These are phyloP conservation scores for Philaethria dido DNA, from an alignment of 2,888 invertebrate species.

Conservation along the genomic window DNA sequence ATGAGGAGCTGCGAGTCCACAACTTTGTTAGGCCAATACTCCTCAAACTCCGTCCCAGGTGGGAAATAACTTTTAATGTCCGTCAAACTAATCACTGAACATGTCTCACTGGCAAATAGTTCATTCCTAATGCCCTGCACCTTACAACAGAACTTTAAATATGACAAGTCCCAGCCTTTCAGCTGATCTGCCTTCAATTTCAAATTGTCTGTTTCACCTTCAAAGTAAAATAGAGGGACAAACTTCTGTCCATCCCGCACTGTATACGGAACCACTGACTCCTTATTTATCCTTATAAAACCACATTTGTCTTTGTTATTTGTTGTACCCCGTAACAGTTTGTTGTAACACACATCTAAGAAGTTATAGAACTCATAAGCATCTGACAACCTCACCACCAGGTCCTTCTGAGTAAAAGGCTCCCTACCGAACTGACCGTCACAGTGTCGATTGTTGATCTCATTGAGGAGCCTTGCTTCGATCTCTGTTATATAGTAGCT, in stretches of 20 bases:
- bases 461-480: conserved; percentile 94
- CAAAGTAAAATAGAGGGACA: conserved; percentile 94
- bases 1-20: conserved; percentile 91
- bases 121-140: conserved; percentile 96
- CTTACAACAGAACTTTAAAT: conserved; percentile 96
- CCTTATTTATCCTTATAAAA: conserved; percentile 95
- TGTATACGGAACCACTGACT: conserved; percentile 96
- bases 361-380: conserved; percentile 96
- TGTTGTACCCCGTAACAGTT: conserved; percentile 88
- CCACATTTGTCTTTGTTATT: conserved; percentile 93
- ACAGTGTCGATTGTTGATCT: conserved; percentile 96
- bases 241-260: conserved; percentile 92
- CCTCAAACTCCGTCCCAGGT: conserved; percentile 94
- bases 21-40: conserved; percentile 96
- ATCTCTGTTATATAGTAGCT: conserved; percentile 96
- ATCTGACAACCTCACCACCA: conserved; percentile 94
- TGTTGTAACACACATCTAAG: conserved; percentile 94
- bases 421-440: conserved; percentile 95
- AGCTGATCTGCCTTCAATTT: conserved; percentile 93
- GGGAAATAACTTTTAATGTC: conserved; percentile 96
- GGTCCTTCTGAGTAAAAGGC: conserved; percentile 93
- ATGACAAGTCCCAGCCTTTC: conserved; percentile 96
- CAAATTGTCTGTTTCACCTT: conserved; percentile 96
- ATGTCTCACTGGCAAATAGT: conserved; percentile 94
- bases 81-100: conserved; percentile 94